These are phyloP conservation scores for Parauchenoglanis punctatus DNA, from an alignment of 2,797 vertebrate genomes.

Conservation along the genomic window DNA sequence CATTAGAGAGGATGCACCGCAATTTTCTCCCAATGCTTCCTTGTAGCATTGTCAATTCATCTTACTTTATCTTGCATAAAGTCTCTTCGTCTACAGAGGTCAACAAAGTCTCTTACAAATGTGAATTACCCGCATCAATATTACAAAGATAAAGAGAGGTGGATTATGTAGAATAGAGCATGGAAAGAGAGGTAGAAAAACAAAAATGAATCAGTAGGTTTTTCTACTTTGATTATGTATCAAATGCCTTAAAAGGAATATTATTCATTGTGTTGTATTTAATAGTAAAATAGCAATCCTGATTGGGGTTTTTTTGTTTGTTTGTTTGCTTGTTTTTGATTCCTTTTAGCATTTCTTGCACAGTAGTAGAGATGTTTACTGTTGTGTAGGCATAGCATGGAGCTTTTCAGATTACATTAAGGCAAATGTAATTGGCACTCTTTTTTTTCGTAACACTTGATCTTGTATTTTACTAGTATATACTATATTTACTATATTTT, in stretches of 20 bases:
- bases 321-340: neutral
- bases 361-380: neutral
- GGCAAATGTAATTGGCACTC: conserved; percentile 97
- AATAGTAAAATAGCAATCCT: neutral
- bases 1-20: neutral
- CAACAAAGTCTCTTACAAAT: neutral
- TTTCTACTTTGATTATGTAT: neutral
- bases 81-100: neutral
- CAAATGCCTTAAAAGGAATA: neutral
- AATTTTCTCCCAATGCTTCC: neutral
- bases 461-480: conserved; percentile 32
- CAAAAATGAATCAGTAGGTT: neutral
- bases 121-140: neutral
- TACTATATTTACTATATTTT: neutral
- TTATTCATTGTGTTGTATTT: neutral
- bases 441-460: conserved; percentile 69
- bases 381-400: neutral
- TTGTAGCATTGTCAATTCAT: neutral
- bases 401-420: conserved; percentile 79
- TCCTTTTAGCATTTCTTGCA: neutral
- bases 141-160: neutral
- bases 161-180: neutral
- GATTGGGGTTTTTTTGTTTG: neutral
- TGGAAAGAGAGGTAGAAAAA: neutral
- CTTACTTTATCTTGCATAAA: neutral